phyloP scores from a whole-genome alignment of 2,113 vertebrate species.

The Bolborhynchus lineola region DNA sequence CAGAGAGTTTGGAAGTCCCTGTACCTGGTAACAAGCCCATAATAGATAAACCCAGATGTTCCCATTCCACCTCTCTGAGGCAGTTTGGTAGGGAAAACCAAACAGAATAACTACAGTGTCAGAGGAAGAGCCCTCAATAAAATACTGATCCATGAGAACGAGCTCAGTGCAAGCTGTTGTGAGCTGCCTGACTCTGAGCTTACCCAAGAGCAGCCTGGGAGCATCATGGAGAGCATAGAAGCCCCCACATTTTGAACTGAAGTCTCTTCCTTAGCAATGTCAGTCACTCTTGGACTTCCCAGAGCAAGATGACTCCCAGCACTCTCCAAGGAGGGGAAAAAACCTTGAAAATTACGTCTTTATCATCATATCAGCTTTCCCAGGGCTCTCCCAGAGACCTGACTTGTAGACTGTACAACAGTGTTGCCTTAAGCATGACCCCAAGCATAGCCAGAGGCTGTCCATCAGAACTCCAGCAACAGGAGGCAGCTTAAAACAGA shows the following conservation, averaged over 20 bases:
- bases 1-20: background rate
- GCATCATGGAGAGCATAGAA: rapidly evolving
- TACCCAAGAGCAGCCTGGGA: background rate
- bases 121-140: background rate
- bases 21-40: background rate
- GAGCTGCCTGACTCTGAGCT: background rate
- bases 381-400: background rate
- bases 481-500: background rate
- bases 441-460: background rate
- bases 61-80: background rate
- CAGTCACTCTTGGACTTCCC: background rate
- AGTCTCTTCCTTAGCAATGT: background rate
- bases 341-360: background rate
- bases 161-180: background rate
- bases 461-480: background rate
- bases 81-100: background rate
- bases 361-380: background rate
- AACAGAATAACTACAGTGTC: rapidly evolving
- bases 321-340: background rate
- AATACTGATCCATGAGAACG: rapidly evolving
- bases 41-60: background rate
- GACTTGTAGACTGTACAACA: background rate
- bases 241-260: rapidly evolving
- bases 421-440: background rate
- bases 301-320: background rate